phyloP scores from a whole-genome alignment of 30 jellyfish, hydroid and myxozoan species.

The Chrysaora quinquecirrha region DNA sequence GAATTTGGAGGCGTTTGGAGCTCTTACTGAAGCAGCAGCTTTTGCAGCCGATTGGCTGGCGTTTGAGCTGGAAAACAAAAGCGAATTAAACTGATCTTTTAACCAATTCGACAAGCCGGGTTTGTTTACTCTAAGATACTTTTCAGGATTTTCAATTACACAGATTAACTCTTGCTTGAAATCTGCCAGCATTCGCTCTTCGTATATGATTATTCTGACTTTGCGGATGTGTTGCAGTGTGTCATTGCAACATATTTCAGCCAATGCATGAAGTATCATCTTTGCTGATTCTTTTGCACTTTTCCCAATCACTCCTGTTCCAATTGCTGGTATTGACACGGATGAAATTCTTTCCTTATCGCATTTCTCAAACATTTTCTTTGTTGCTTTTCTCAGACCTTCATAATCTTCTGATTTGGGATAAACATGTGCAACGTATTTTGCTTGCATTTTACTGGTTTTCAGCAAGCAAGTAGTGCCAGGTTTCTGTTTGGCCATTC shows the following conservation, averaged over 20 bases:
- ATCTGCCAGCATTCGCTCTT: conserved; percentile 23
- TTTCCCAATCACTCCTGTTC: conserved; percentile 52
- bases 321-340: conserved; percentile 55
- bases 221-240: background rate
- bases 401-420: conserved; percentile 21
- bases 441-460: conserved; percentile 24
- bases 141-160: conserved; percentile 5
- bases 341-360: conserved; percentile 6
- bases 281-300: conserved; percentile 34
- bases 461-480: conserved; percentile 39
- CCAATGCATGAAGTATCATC: conserved; percentile 45
- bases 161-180: conserved; percentile 5
- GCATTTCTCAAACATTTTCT: conserved; percentile 20
- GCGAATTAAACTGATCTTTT: background rate
- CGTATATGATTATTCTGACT: conserved; percentile 26
- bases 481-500: conserved; percentile 10
- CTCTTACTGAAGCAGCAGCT: background rate
- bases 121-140: background rate
- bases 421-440: conserved; percentile 30
- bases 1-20: background rate
- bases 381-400: conserved; percentile 18
- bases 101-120: conserved; percentile 15
- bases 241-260: conserved; percentile 4
- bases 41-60: background rate
- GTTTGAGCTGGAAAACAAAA: background rate